Percentiles rank a stretch among this genome's conserved stretches.
phyloP scores from a whole-genome alignment of 2,113 vertebrate species.

The Rousettus leschenaultii region DNA sequence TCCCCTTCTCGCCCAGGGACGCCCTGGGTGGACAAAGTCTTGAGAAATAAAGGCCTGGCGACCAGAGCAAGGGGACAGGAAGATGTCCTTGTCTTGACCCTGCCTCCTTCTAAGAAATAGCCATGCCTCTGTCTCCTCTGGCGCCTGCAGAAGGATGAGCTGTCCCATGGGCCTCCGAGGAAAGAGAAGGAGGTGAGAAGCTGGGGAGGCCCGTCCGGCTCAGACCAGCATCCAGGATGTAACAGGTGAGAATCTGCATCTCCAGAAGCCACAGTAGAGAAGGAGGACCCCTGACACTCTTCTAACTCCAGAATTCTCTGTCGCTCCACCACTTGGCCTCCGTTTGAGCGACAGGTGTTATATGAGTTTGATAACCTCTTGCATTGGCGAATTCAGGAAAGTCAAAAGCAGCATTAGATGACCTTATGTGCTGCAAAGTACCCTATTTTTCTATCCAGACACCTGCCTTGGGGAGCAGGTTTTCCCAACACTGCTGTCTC shows the following conservation, averaged over 20 bases:
- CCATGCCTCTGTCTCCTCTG: fast-evolving
- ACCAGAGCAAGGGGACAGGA: neutral
- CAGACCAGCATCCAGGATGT: no score
- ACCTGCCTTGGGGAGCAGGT: neutral
- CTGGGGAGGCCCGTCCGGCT: neutral
- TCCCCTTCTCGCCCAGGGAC: neutral
- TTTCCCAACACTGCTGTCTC: neutral
- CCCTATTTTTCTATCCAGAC: conserved; percentile 39
- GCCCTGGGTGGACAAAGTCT: neutral
- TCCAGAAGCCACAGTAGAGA: neutral
- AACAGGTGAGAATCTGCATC: neutral
- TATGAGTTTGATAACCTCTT: conserved; percentile 27
- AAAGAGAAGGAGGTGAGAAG: neutral
- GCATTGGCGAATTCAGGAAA: neutral
- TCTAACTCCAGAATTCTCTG: conserved; percentile 29
- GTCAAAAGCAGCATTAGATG: neutral
- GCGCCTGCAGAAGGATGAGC: neutral
- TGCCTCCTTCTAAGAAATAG: neutral
- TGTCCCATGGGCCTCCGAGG: neutral
- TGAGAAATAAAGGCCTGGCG: neutral
- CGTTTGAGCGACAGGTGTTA: conserved; percentile 23
- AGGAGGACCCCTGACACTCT: neutral
- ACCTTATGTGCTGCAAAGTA: neutral
- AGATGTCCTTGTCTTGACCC: neutral
- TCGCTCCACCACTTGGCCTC: neutral